phyloP scores from a whole-genome alignment of 2,113 vertebrate genomes.

The Lanius collurio region DNA sequence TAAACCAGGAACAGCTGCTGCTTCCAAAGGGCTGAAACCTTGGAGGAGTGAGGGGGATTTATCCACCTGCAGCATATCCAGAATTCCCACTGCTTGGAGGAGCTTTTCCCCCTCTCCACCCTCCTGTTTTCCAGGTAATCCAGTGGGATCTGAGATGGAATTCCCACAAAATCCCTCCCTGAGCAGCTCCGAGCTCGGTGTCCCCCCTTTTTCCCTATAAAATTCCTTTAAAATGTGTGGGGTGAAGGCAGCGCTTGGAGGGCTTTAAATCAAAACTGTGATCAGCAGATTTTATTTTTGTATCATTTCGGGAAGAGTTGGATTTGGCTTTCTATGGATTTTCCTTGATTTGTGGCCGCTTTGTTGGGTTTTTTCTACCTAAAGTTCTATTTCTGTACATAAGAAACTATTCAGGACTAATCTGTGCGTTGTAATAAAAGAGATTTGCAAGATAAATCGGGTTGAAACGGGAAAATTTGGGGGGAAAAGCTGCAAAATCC shows the following conservation, averaged over 20 bases:
- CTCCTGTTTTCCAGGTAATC: not conserved
- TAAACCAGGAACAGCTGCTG: fast-evolving
- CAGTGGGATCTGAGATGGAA: fast-evolving
- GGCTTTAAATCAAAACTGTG: conserved; percentile 72
- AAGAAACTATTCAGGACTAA: conserved; percentile 67
- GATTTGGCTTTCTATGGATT: not conserved
- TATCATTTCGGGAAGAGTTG: conserved; percentile 65
- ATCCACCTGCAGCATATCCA: not conserved
- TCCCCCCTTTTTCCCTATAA: not conserved
- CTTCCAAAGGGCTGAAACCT: not conserved
- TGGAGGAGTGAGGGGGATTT: fast-evolving
- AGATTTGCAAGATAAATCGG: conserved; percentile 70
- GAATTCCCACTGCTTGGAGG: not conserved
- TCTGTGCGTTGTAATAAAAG: conserved; percentile 78
- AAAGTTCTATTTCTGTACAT: conserved; percentile 78
- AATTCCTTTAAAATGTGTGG: not conserved
- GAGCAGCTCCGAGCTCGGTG: not conserved
- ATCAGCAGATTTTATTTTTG: conserved; percentile 79
- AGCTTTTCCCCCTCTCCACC: not conserved
- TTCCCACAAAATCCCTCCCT: not conserved
- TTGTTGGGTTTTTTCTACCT: conserved; percentile 35
- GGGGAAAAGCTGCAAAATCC: not conserved
- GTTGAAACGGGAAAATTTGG: no score
- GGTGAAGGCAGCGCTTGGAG: not conserved
- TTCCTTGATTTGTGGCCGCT: not conserved